phyloP scores from a whole-genome alignment of 2,888 invertebrate genomes.

The Agonum fuliginosum region DNA sequence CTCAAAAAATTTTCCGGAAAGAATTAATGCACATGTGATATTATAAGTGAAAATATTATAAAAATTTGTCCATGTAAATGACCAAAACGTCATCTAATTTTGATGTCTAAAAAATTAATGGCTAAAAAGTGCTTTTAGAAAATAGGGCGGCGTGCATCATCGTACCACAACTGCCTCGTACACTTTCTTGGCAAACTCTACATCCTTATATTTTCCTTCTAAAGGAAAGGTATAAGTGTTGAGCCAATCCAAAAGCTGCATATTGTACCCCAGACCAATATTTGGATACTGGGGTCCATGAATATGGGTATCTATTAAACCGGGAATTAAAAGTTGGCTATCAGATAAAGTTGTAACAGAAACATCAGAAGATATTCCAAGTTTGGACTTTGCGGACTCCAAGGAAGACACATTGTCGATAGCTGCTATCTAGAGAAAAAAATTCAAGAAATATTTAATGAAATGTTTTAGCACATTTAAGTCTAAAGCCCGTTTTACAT shows the following conservation, averaged over 20 bases:
- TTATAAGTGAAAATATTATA: too few species aligned
- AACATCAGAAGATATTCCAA: slow-evolving; percentile 5
- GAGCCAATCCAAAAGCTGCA: slow-evolving; percentile 89
- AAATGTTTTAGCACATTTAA: too few species aligned
- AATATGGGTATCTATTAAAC: slow-evolving; percentile 91
- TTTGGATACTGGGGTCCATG: slow-evolving; percentile 94
- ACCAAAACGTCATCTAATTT: too few species aligned
- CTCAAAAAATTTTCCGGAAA: too few species aligned
- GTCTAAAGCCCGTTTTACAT: too few species aligned
- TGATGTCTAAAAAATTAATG: too few species aligned
- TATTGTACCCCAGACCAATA: slow-evolving; percentile 87
- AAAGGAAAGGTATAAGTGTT: slow-evolving; percentile 89
- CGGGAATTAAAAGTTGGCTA: slow-evolving; percentile 87
- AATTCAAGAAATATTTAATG: background rate
- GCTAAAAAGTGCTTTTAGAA: too few species aligned
- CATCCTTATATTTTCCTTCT: slow-evolving; percentile 83
- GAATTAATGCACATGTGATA: too few species aligned
- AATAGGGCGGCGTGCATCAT: too few species aligned
- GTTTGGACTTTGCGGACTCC: slow-evolving; percentile 64
- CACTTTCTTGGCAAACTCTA: slow-evolving; percentile 80
- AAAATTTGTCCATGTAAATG: too few species aligned
- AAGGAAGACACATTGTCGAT: slow-evolving; percentile 66
- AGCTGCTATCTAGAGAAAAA: slow-evolving; percentile 61
- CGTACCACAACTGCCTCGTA: slow-evolving; percentile 88
- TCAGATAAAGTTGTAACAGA: slow-evolving; percentile 66